A percentile compares a stretch with the other conserved stretches of the same genome.
Conservation (phyloP, 2,797 vertebrate species). For the Protosalanx chinensis region DNA sequence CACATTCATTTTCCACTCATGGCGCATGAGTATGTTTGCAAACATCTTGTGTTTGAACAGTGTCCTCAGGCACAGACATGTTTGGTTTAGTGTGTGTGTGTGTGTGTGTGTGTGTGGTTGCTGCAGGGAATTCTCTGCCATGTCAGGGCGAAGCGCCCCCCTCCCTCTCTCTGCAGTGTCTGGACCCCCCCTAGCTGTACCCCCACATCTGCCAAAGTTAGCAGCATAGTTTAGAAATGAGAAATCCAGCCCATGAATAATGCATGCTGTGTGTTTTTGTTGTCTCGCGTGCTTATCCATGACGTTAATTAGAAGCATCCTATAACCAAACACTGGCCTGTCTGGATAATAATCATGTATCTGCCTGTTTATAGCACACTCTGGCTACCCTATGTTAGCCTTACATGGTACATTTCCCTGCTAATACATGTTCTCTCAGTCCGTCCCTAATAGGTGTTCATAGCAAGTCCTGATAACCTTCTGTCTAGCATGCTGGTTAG, state of each 20-base stretch:
- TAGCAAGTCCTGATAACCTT: too few relatives aligned
- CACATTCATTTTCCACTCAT: too few relatives aligned
- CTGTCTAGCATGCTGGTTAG: too few relatives aligned
- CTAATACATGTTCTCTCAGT: too few relatives aligned
- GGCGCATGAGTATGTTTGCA: too few relatives aligned
- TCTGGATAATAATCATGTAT: background rate
- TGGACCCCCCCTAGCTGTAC: conserved; percentile 21
- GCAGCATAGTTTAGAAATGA: too few relatives aligned
- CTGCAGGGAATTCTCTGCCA: conserved; percentile 27
- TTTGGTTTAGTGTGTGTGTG: background rate
- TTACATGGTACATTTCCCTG: too few relatives aligned
- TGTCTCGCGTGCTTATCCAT: conserved; percentile 31
- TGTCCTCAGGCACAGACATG: background rate
- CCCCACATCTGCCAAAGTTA: background rate
- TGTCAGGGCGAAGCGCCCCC: conserved; percentile 41
- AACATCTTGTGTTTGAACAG: background rate
- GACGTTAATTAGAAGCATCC: background rate
- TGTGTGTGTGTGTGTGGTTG: conserved; percentile 5
- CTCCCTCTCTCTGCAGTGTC: conserved; percentile 25
- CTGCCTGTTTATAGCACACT: background rate
- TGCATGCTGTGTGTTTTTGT: conserved; percentile 19
- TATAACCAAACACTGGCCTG: background rate
- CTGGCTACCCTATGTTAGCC: background rate
- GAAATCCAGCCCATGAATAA: conserved; percentile 14
- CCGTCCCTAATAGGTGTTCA: too few relatives aligned